Evolutionary conservation across 2,888 invertebrate species (phyloP).

Genomic region (Chymomyza caudatula): DNA sequence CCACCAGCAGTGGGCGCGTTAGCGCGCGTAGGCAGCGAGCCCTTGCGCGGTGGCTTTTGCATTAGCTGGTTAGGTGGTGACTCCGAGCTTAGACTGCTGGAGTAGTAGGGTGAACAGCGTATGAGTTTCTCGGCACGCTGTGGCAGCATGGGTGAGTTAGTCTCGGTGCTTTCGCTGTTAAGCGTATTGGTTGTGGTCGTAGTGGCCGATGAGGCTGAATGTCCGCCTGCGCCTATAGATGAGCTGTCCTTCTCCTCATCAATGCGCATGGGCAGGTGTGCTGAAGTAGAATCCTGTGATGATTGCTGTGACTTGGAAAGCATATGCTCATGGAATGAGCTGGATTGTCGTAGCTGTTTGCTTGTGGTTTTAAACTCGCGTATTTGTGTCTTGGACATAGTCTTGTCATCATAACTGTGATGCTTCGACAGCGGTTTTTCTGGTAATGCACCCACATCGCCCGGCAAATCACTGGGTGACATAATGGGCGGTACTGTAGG

Average conservation of each 20-base stretch:
- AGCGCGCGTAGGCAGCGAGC: constrained; percentile 79
- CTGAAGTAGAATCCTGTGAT: constrained; percentile 79
- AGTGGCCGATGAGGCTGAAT: constrained; percentile 74
- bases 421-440: constrained; percentile 82
- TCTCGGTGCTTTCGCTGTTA: constrained; percentile 79
- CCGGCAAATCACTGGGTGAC: constrained; percentile 65
- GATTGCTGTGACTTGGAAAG: constrained; percentile 79
- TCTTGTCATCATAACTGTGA: constrained; percentile 83
- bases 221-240: constrained; percentile 73
- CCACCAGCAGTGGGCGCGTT: neutral
- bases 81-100: constrained; percentile 86
- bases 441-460: constrained; percentile 76
- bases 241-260: constrained; percentile 78
- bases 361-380: constrained; percentile 82
- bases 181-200: constrained; percentile 79
- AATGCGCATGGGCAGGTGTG: constrained; percentile 76
- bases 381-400: constrained; percentile 82
- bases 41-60: constrained; percentile 83
- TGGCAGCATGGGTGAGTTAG: constrained; percentile 76
- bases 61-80: constrained; percentile 83
- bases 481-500: constrained; percentile 78
- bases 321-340: constrained; percentile 83
- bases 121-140: constrained; percentile 80
- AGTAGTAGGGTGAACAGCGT: constrained; percentile 87
- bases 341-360: constrained; percentile 81